Evolutionary conservation across 2,888 invertebrate species (phyloP).

Genomic region (Parapristionchus giblindavisi): DNA sequence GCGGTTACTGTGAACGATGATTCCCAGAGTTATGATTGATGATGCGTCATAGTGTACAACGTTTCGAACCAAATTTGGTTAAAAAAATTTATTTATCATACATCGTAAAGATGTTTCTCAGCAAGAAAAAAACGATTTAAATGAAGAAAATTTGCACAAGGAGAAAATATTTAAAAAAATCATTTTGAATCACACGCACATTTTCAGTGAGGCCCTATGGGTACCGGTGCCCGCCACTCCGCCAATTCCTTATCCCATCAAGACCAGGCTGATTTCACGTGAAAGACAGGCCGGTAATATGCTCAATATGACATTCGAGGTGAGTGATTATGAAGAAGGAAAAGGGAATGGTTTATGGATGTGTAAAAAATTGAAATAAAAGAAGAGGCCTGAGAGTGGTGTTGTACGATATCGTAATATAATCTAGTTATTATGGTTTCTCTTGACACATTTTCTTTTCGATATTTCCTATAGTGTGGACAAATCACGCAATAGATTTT

Average conservation of each 20-base stretch:
- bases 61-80: not conserved
- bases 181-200: not conserved
- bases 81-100: not conserved
- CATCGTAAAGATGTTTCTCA: not conserved
- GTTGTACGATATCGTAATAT: too few relatives aligned
- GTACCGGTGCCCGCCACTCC: slow-evolving; percentile 62
- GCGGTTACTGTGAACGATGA: not conserved
- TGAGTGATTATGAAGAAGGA: too few relatives aligned
- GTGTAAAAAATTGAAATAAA: too few relatives aligned
- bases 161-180: not conserved
- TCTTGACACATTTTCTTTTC: too few relatives aligned
- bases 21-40: not conserved
- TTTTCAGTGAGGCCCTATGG: slow-evolving; percentile 59
- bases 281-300: slow-evolving; percentile 47
- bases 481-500: too few relatives aligned
- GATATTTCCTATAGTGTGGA: too few relatives aligned
- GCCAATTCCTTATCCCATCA: slow-evolving; percentile 57
- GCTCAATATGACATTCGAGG: slow-evolving; percentile 61
- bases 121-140: not conserved
- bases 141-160: not conserved
- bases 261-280: slow-evolving; percentile 54
- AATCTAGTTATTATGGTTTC: too few relatives aligned
- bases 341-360: too few relatives aligned
- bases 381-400: too few relatives aligned
- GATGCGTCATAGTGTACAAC: not conserved